phyloP scores from a whole-genome alignment of 1,140 invertebrate genomes.

The Ruditapes philippinarum region DNA sequence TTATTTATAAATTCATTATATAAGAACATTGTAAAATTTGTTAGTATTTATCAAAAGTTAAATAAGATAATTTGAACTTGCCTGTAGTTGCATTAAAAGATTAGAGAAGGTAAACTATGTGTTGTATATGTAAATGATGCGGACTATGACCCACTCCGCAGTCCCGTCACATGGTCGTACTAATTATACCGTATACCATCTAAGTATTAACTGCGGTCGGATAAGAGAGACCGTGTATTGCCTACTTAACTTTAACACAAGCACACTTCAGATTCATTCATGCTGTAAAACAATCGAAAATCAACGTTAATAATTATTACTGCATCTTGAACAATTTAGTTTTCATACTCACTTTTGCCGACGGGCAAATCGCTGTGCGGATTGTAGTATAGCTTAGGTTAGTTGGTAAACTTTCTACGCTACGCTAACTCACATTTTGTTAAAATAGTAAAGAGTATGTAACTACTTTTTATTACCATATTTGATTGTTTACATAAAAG shows the following conservation, averaged over 20 bases:
- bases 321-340: background rate
- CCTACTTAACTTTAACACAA: conserved; percentile 23
- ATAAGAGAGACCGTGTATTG: background rate
- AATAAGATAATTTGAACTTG: background rate
- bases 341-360: background rate
- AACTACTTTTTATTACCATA: background rate
- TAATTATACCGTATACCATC: background rate
- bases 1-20: no score
- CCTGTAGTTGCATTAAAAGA: background rate
- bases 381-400: background rate
- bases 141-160: conserved; percentile 15
- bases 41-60: no score
- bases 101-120: background rate
- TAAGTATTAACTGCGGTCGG: conserved; percentile 7
- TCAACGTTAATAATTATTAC: background rate
- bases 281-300: conserved; percentile 37
- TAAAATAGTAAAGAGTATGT: background rate
- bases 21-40: no score
- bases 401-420: conserved; percentile 1
- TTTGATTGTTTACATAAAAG: no score
- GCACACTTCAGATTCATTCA: conserved; percentile 23
- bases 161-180: conserved; percentile 28
- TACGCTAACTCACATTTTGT: background rate
- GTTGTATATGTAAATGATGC: conserved; percentile 7
- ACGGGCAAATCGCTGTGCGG: background rate